Percentiles rank a stretch among this genome's conserved stretches.
These are phyloP conservation scores for Drosophila athabasca DNA, from an alignment of 1,140 invertebrate species.

Conservation along the genomic window DNA sequence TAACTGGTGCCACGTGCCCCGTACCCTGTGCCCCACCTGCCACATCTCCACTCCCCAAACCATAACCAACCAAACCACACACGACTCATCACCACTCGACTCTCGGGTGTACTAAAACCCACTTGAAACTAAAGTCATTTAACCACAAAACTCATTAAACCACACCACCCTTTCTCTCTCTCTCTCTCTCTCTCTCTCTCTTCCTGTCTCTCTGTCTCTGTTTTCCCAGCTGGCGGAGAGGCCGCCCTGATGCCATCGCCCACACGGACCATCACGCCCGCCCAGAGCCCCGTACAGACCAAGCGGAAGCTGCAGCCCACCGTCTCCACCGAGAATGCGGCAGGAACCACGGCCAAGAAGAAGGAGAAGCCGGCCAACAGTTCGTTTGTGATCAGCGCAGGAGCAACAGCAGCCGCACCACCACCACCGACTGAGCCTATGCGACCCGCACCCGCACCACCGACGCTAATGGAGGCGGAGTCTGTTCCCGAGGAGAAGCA, in stretches of 20 bases:
- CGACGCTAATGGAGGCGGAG: constrained; percentile 75
- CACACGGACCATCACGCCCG: constrained; percentile 85
- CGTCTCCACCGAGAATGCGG: constrained; percentile 86
- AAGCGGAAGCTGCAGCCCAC: constrained; percentile 89
- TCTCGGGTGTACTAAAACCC: constrained; percentile 69
- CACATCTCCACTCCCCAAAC: constrained; percentile 5
- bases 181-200: constrained; percentile 57
- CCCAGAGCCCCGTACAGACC: constrained; percentile 73
- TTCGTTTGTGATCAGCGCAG: constrained; percentile 64
- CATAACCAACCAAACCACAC: constrained; percentile 23
- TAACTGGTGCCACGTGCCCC: constrained; percentile 35
- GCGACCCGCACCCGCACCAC: constrained; percentile 16
- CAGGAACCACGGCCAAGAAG: constrained; percentile 71
- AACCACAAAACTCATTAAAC: constrained; percentile 76
- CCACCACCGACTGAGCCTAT: constrained; percentile 23
- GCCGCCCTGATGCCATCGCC: constrained; percentile 85
- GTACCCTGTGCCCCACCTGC: constrained; percentile 25
- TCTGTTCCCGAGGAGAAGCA: constrained; percentile 40
- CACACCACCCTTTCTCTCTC: constrained; percentile 64
- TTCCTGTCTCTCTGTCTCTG: constrained; percentile 17
- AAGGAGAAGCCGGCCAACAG: constrained; percentile 74
- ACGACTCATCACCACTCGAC: constrained; percentile 39
- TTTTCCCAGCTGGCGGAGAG: constrained; percentile 77
- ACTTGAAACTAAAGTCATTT: constrained; percentile 70
- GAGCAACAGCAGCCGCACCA: constrained; percentile 8